Percentiles rank a stretch among this genome's conserved stretches.
phyloP scores from a whole-genome alignment of 1,140 invertebrate genomes.

The Temnothorax nylanderi region DNA sequence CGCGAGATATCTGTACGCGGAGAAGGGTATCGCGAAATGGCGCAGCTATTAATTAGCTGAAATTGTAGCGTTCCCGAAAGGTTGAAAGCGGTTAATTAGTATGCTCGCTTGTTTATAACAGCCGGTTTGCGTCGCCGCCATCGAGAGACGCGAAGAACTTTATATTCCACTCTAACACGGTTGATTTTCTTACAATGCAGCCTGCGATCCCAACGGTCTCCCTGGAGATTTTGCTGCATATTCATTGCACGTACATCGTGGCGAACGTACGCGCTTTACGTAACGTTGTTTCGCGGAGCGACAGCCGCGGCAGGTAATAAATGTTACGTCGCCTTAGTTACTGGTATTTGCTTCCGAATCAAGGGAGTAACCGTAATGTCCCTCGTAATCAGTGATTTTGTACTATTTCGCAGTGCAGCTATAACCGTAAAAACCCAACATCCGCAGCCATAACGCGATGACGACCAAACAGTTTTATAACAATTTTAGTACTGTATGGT shows the following conservation, averaged over 20 bases:
- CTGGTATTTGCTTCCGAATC: conserved; percentile 54
- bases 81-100: conserved; percentile 61
- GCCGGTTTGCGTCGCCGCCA: conserved; percentile 37
- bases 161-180: conserved; percentile 48
- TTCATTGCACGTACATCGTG: conserved; percentile 53
- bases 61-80: conserved; percentile 47
- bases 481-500: not conserved
- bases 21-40: not conserved
- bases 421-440: conserved; percentile 18
- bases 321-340: conserved; percentile 60
- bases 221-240: conserved; percentile 49
- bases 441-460: not conserved
- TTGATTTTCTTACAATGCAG: conserved; percentile 57
- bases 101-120: conserved; percentile 56
- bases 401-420: not conserved
- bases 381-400: conserved; percentile 65
- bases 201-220: conserved; percentile 46
- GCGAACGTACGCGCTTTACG: conserved; percentile 57
- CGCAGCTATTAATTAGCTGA: conserved; percentile 53
- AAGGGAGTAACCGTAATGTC: conserved; percentile 52
- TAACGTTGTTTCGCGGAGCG: conserved; percentile 51
- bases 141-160: conserved; percentile 35
- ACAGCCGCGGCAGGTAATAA: conserved; percentile 54
- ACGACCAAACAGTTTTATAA: not conserved
- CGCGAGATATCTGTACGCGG: conserved; percentile 7